phyloP scores from a whole-genome alignment of 2,888 invertebrate species.

The Cheilosia variabilis region DNA sequence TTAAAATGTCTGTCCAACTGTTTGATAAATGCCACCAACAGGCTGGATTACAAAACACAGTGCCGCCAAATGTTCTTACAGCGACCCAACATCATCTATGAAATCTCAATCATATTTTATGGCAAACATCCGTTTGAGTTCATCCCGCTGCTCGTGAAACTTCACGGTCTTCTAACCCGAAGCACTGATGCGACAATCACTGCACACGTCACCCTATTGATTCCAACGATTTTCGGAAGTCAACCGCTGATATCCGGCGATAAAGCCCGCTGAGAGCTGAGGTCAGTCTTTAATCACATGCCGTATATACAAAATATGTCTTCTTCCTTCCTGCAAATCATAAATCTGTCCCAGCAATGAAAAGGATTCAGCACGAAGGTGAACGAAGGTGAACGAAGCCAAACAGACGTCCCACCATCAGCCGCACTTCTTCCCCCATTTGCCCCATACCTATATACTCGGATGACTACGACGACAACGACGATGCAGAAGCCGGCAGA shows the following conservation, averaged over 20 bases:
- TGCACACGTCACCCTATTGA: slow-evolving; percentile 25
- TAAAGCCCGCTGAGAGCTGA: slow-evolving; percentile 12
- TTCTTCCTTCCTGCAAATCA: slow-evolving; percentile 64
- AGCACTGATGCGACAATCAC: slow-evolving; percentile 30
- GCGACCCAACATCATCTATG: neutral
- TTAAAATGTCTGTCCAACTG: neutral
- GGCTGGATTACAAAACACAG: no score
- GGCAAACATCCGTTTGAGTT: slow-evolving; percentile 32
- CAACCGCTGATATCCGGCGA: slow-evolving; percentile 63
- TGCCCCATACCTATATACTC: neutral
- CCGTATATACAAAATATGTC: slow-evolving; percentile 39
- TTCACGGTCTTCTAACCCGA: slow-evolving; percentile 32
- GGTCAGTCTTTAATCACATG: slow-evolving; percentile 37
- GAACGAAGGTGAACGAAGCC: slow-evolving; percentile 39
- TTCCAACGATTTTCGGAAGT: slow-evolving; percentile 66
- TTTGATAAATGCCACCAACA: neutral
- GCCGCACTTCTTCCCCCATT: no score
- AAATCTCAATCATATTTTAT: slow-evolving; percentile 25
- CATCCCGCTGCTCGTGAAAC: slow-evolving; percentile 1
- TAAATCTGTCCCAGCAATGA: slow-evolving; percentile 60
- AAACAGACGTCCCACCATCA: slow-evolving; percentile 1
- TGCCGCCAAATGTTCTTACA: no score
- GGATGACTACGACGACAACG: neutral
- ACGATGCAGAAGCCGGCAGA: slow-evolving; percentile 35
- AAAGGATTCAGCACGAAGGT: slow-evolving; percentile 62